A percentile compares a stretch with the other conserved stretches of the same genome.
phyloP scores from a whole-genome alignment of 2,888 invertebrate genomes.

The Drosophila hamatofila region DNA sequence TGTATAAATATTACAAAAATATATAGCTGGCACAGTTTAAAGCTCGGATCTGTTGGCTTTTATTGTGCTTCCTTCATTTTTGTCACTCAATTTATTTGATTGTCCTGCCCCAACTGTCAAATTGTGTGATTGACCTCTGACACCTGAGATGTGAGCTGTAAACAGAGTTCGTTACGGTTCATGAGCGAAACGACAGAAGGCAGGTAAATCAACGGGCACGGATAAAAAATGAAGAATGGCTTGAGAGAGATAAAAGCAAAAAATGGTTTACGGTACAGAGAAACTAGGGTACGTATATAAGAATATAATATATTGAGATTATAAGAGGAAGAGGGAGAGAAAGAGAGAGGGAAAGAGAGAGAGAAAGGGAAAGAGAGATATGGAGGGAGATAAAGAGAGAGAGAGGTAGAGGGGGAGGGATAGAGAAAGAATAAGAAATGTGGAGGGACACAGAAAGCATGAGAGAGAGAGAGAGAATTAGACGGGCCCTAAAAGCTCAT shows the following conservation, averaged over 20 bases:
- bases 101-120: slow-evolving; percentile 41
- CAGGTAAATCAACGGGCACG: not conserved
- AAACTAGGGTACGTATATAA: not conserved
- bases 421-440: too few relatives aligned
- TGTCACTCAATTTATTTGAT: slow-evolving; percentile 42
- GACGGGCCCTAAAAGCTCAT: too few relatives aligned
- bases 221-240: not conserved
- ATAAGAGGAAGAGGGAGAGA: too few relatives aligned
- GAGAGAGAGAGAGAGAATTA: too few relatives aligned
- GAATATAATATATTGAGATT: not conserved
- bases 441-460: too few relatives aligned
- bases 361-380: not conserved
- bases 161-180: slow-evolving; percentile 26
- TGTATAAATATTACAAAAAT: not conserved
- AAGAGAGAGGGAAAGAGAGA: too few relatives aligned
- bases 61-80: slow-evolving; percentile 3
- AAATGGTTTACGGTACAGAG: not conserved
- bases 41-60: not conserved
- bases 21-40: not conserved
- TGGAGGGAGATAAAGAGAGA: not conserved
- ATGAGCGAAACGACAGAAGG: slow-evolving; percentile 9
- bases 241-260: not conserved
- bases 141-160: slow-evolving; percentile 25
- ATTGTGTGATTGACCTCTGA: slow-evolving; percentile 43
- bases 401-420: too few relatives aligned